Evolutionary conservation across 2,113 vertebrate species (phyloP).

Genomic region (Ammospiza nelsoni): DNA sequence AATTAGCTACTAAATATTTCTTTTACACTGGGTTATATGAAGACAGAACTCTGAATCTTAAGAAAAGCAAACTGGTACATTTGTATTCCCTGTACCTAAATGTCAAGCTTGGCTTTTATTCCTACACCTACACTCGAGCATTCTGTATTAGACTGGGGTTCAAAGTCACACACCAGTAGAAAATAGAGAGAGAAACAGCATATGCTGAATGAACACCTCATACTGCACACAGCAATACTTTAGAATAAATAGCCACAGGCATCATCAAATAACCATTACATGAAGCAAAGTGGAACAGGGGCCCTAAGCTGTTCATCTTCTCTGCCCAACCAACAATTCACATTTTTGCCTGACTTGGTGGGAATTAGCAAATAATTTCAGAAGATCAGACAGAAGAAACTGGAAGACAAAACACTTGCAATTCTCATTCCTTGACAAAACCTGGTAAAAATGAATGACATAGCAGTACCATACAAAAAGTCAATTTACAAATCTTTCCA

Average conservation of each 20-base stretch:
- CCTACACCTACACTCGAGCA: background rate
- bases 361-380: background rate
- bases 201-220: background rate
- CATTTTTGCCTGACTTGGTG: background rate
- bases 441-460: background rate
- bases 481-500: background rate
- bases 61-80: background rate
- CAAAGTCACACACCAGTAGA: background rate
- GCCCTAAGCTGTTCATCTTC: background rate
- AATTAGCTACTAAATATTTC: background rate
- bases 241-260: background rate
- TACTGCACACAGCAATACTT: background rate
- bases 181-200: background rate
- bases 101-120: background rate
- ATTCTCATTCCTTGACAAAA: background rate
- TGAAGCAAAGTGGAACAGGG: background rate
- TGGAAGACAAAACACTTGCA: background rate
- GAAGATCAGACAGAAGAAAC: background rate
- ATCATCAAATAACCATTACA: background rate
- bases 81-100: background rate
- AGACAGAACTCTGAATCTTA: background rate
- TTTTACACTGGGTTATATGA: background rate
- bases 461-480: background rate
- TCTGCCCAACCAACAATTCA: background rate
- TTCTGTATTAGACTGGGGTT: background rate